Base-by-base conservation (phyloP, 1,140 invertebrate genomes). In the Bombus confusus region DNA sequence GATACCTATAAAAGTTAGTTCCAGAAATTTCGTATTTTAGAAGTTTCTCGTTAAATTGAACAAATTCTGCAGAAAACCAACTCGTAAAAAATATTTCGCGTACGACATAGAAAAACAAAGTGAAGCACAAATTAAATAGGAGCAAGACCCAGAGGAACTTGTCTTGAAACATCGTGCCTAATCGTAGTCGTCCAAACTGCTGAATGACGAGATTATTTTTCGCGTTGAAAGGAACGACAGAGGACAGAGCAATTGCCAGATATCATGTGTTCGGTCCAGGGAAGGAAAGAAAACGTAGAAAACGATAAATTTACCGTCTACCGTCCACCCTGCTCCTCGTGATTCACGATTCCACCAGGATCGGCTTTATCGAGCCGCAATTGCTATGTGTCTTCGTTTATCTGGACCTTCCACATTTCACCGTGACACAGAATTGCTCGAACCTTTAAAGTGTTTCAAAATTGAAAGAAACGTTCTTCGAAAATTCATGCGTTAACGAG, bases 291-390 rank as follows among this genome's bases (percentile, higher is more conserved):
- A 64, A 62, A 43, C 39, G 34, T 83, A 31, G 68, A 34, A 52
- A 59, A 59, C 62, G 18, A 78, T 78, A 78, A 78, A 78, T 78
- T 62, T 78, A 62, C 59, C 10, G 12, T 43, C 76, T 25, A 15
- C n/a, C n/a, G 43, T 77, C 28, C 66, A 47, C 41, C 66, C 57
- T 28, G 39, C 39, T 79, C 22, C 39, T 52, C 47, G 79, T 71
- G 68, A 80, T 80, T 80, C 68, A 69, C 43, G 69, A 78, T 68
- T 47, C 62, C 43, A 52, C 39, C 34, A 82, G 31, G 62, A 43
- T 72, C 43, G 47, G 47, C 68, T 80, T 37, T 72, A 71, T 80
- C 43, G 64, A 47, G 31, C 28, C n/a, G 31, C 79, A n/a, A 78
- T 78, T 64, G 39, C 43, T 52, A 39, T 57, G 9, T 22, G 47